A percentile compares a stretch with the other conserved stretches of the same genome.
Conservation (phyloP, 2,797 vertebrate genomes). For the Chrysocyon brachyurus region DNA sequence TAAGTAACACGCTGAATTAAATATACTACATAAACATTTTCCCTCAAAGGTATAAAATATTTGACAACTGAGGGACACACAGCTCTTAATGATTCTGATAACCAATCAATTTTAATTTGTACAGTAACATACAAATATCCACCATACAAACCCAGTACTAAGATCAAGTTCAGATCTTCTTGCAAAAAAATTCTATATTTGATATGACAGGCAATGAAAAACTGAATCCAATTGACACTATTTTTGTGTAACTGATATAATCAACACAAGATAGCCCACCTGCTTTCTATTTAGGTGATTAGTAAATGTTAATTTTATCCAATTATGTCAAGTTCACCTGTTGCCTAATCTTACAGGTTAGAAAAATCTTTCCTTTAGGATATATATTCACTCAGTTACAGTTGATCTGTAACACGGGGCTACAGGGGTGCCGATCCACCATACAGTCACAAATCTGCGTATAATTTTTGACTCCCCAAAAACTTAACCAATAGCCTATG, state of each 20-base stretch:
- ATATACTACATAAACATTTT: neutral
- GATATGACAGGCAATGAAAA: neutral
- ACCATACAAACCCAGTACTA: neutral
- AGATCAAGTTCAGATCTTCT: neutral
- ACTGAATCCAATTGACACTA: neutral
- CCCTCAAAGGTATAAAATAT: neutral
- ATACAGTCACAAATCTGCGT: neutral
- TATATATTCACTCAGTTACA: neutral
- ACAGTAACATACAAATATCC: neutral
- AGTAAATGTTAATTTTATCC: neutral
- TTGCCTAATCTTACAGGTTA: neutral
- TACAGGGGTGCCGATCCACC: neutral
- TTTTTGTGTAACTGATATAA: neutral
- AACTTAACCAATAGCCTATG: neutral
- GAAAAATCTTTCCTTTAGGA: neutral
- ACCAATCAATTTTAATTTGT: constrained; percentile 11
- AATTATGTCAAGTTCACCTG: neutral
- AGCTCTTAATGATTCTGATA: neutral
- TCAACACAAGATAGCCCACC: neutral
- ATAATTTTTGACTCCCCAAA: neutral
- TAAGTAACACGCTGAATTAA: neutral
- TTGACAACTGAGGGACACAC: neutral
- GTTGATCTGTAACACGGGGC: neutral
- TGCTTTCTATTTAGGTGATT: neutral
- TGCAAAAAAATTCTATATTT: neutral